Evolutionary conservation across 2,888 invertebrate genomes (phyloP), one percentile per base, ranked within the genome.

Genomic region (Phalera bucephala): DNA sequence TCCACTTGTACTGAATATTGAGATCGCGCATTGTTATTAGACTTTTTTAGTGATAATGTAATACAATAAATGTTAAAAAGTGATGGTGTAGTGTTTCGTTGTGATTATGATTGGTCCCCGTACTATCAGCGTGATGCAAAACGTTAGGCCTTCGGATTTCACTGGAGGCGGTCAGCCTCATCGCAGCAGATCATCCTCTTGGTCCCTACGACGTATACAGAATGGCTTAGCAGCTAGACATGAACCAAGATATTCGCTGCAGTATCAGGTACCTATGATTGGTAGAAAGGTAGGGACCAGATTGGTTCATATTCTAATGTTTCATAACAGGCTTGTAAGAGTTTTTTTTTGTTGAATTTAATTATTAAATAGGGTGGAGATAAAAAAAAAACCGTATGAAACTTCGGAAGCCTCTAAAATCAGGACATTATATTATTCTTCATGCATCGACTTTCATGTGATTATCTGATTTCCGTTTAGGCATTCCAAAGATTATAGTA

Each of bases 191-290:
- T 87, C 87, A 0, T 74, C 80, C 0, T 87, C 88, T 30, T 80
- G 72, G 70, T 79, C 81, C 1, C 53, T 80, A n/a, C 75, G 80
- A 54, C 66, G 76, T 21, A 62, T 77, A 36, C 71, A 75, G 10
- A 76, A 65, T 45, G 71, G 65, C 8, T 36, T 72, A n/a, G 55
- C 62, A 15, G 12, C 9, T 1, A 71, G 85, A 34, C 64, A 58
- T 9, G 87, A 81, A 45, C 87, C 88, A 0, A 72, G 88, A 52
- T 80, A 76, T 42, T 89, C 88, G 15, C 62, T 89, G 36, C 88
- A 86, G 34, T 71, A 74, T 54, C 72, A 84, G 80, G 88, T 87
- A 60, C 45, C n/a, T n/a, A n/a, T n/a, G n/a, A n/a, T n/a, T n/a
- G n/a, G n/a, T n/a, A n/a, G n/a, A n/a, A n/a, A n/a, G n/a, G n/a